Base-by-base conservation (phyloP, 2,888 invertebrate genomes). In the Idaea aversata region DNA sequence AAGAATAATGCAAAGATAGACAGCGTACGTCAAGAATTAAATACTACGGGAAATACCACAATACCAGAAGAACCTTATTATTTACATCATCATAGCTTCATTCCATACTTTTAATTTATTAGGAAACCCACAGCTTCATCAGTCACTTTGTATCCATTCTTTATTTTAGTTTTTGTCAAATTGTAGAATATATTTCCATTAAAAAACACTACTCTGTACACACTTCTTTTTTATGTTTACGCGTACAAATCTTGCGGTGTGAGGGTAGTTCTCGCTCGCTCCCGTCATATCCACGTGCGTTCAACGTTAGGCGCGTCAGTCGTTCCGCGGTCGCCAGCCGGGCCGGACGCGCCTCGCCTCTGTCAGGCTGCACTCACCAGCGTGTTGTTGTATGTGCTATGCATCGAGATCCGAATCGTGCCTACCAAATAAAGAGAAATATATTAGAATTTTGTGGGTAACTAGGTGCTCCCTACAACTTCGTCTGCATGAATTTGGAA, bases 351-450 rank as follows among this genome's bases (percentile, higher is more conserved):
- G 74, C 85, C 80, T 3, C 88, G 82, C 74, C 91, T 83, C 72
- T 90, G 92, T 91, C 91, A 91, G 85, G 90, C 84, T 16, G 86
- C 79, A 65, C 80, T 87, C 79, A 87, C 79, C 82, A 88, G 66
- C 66, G 91, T 89, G 73, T 90, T 91, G 80, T 93, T 91, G 84
- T 90, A 91, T 62, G 90, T 90, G 91, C 93, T 93, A 81, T 92
- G 87, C 88, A 91, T 86, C 72, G 93, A 92, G 70, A 92, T 90
- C 70, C 91, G 87, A 67, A 92, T 90, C 47, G 93, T 92, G 82
- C 92, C 93, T 93, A 83, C 57, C 6, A 72, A 72, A 79, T 73
- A 65, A 7, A 0, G 61, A 64, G 71, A 58, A 65, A 64, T 67
- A 67, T 66, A 70, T 68, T 25, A 25, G 25, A 60, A 59, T 36